A percentile compares a stretch with the other conserved stretches of the same genome.
Evolutionary conservation across 2,113 vertebrate species (phyloP).

Genomic region (Origma solitaria): DNA sequence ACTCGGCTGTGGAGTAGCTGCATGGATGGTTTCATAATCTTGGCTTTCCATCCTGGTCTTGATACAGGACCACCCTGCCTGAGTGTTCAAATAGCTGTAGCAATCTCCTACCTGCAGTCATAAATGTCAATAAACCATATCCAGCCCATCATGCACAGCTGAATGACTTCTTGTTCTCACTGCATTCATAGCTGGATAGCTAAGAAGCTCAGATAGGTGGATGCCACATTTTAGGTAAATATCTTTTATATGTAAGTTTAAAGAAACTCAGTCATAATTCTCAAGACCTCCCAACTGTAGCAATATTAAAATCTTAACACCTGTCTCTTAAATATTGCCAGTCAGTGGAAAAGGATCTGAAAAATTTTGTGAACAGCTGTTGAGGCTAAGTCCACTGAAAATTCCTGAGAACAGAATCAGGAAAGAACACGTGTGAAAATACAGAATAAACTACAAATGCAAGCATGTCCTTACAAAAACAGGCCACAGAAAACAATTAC

Average conservation of each 20-base stretch:
- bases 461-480: background rate
- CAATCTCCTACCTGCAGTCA: slow-evolving; percentile 13
- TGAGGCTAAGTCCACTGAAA: background rate
- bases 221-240: background rate
- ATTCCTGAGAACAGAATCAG: background rate
- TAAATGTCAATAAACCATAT: slow-evolving; percentile 30
- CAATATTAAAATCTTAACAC: background rate
- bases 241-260: background rate
- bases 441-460: background rate
- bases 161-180: slow-evolving; percentile 11
- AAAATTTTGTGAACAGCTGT: background rate
- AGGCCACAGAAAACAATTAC: background rate
- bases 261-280: background rate
- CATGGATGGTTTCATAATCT: slow-evolving; percentile 15
- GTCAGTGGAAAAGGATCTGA: background rate
- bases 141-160: background rate
- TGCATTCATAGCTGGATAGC: background rate
- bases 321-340: background rate
- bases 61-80: background rate
- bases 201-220: background rate
- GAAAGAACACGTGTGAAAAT: background rate
- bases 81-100: background rate
- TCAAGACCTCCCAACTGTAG: background rate
- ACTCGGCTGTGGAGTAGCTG: background rate
- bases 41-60: background rate